These are phyloP conservation scores for Carcharodon carcharias DNA, from an alignment of 2,797 vertebrate species.

Conservation along the genomic window DNA sequence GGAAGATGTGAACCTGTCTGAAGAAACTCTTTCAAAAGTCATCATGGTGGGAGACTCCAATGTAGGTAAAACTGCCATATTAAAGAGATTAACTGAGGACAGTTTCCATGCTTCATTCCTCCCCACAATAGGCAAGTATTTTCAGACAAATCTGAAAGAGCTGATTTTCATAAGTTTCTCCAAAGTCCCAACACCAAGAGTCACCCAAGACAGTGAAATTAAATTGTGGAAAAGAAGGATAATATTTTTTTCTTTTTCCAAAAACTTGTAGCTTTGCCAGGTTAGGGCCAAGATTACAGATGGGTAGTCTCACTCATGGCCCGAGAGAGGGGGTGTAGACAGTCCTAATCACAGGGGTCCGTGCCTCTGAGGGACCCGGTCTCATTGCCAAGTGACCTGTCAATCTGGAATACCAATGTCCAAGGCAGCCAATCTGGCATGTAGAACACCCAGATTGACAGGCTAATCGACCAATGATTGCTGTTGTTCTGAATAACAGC, in stretches of 20 bases:
- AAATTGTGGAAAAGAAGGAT: not conserved
- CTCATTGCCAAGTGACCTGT: no score
- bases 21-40: conserved; percentile 45
- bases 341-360: no score
- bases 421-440: no score
- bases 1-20: not conserved
- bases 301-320: not conserved
- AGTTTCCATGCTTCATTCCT: conserved; percentile 44
- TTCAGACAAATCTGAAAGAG: not conserved
- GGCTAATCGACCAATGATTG: no score
- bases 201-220: not conserved
- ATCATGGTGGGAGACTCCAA: conserved; percentile 56
- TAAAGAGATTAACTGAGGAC: conserved; percentile 51
- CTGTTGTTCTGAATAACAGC: no score
- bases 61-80: conserved; percentile 56
- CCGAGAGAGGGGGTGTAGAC: no score
- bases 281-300: not conserved
- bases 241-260: not conserved
- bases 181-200: not conserved
- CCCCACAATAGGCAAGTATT: conserved; percentile 56
- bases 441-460: no score
- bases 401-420: no score
- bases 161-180: not conserved
- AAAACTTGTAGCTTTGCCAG: not conserved
- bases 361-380: no score